Evolutionary conservation across 2,797 vertebrate genomes (phyloP), one percentile per base, ranked within the genome.

Genomic region (Numenius phaeopus): DNA sequence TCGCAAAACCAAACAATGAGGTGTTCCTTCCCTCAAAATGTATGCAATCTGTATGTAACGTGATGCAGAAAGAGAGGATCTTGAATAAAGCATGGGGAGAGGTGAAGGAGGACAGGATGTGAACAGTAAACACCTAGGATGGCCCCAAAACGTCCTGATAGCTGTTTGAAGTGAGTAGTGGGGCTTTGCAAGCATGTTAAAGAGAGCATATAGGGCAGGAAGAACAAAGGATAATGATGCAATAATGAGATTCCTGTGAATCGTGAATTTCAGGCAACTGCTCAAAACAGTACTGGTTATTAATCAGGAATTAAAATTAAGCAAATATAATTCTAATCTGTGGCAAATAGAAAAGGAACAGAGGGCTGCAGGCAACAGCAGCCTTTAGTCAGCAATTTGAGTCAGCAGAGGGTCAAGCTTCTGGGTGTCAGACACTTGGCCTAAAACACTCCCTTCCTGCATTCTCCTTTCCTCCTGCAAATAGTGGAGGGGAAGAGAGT

Each of bases 401-500:
- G 40, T 90, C 83, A 73, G 55, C 46, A 52, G 50, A 86, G 81
- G 89, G 90, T 94, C 91, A 86, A 76, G 87, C 62, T 94, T 61
- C 58, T 89, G 85, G 11, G 52, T 62, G 66, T 75, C 88, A 88
- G 46, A 61, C 30, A 18, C 62, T 92, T 79, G 52, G 54, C 47
- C 71, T 59, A n/a, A 89, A 94, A n/a, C 47, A 64, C 71, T 91
- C 94, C 78, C 94, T 95, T 95, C 95, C 95, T 84, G 92, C 73
- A 64, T 88, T 80, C 85, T 95, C 95, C 90, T 90, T 94, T 92
- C 81, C 83, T 66, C 9, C 3, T 54, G 44, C 44, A 7, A 78
- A 57, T 5, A 34, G 14, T 1, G 2, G 59, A 55, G 52, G 15
- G 39, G 29, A 29, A 61, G 77, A 89, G 57, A 29, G 78, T 79